Percentiles rank a stretch among this genome's conserved stretches.
These are phyloP conservation scores for Eonycteris spelaea DNA, from an alignment of 2,113 vertebrate species.

Conservation along the genomic window DNA sequence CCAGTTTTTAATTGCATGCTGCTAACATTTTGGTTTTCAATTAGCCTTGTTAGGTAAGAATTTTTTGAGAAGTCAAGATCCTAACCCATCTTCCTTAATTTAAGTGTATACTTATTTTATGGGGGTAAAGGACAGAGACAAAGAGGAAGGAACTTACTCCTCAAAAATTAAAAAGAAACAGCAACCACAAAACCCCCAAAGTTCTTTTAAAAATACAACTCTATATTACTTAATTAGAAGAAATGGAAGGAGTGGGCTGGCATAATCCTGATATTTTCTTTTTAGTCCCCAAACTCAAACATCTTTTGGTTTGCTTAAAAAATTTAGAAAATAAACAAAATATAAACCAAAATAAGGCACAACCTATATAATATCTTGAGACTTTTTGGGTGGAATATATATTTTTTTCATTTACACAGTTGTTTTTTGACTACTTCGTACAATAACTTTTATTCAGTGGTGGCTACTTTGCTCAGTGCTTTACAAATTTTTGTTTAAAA, in stretches of 20 bases:
- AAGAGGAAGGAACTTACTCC: neutral
- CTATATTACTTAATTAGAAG: constrained; percentile 15
- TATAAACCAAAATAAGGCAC: neutral
- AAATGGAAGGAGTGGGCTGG: neutral
- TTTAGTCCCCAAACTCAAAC: constrained; percentile 11
- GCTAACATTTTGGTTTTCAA: constrained; percentile 13
- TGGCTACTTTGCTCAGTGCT: neutral
- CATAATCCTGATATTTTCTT: neutral
- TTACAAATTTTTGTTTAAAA: constrained; percentile 30
- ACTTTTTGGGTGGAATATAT: neutral
- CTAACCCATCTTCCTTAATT: neutral
- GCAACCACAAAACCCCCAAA: neutral
- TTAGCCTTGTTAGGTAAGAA: constrained; percentile 4
- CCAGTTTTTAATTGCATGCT: neutral
- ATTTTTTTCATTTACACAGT: neutral
- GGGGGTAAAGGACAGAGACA: neutral
- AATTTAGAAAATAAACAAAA: constrained; percentile 21
- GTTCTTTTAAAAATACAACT: neutral
- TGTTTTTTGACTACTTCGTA: neutral
- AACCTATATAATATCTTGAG: neutral
- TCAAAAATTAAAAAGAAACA: constrained; percentile 11
- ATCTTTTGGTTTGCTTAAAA: constrained; percentile 16
- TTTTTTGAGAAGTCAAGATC: constrained; percentile 46
- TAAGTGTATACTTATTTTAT: neutral
- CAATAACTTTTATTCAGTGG: neutral